phyloP scores from a whole-genome alignment of 2,888 invertebrate species.

The Dione juno region DNA sequence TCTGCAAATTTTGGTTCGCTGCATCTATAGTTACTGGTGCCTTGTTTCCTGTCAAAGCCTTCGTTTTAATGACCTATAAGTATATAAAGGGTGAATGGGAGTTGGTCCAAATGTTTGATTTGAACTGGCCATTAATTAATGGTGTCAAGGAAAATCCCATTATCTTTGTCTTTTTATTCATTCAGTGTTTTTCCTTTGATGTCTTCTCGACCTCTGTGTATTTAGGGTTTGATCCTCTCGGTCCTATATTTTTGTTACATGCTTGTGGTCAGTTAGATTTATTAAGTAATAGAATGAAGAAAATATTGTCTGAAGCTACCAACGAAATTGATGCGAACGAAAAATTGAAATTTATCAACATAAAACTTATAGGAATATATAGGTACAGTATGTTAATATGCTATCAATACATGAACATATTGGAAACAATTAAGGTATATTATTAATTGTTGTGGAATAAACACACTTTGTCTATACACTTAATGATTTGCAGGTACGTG shows the following conservation, averaged over 20 bases:
- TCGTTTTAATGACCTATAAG: conserved; percentile 56
- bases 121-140: conserved; percentile 59
- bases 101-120: conserved; percentile 60
- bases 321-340: conserved; percentile 49
- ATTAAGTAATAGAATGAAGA: conserved; percentile 56
- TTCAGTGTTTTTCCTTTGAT: conserved; percentile 49
- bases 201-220: conserved; percentile 56
- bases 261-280: conserved; percentile 67
- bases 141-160: conserved; percentile 50
- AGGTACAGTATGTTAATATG: conserved; percentile 48
- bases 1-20: conserved; percentile 60
- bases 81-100: conserved; percentile 53
- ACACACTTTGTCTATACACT: no score
- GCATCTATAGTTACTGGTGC: conserved; percentile 50
- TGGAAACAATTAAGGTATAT: background rate
- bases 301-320: conserved; percentile 51
- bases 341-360: conserved; percentile 58
- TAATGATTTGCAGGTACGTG: conserved; percentile 36
- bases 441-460: no score
- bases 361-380: conserved; percentile 61
- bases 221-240: conserved; percentile 68
- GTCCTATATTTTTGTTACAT: conserved; percentile 68
- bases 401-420: background rate
- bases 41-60: conserved; percentile 61
- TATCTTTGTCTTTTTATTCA: conserved; percentile 27